These are phyloP conservation scores for Odontomyia ornata DNA, from an alignment of 2,888 invertebrate genomes.

Conservation along the genomic window DNA sequence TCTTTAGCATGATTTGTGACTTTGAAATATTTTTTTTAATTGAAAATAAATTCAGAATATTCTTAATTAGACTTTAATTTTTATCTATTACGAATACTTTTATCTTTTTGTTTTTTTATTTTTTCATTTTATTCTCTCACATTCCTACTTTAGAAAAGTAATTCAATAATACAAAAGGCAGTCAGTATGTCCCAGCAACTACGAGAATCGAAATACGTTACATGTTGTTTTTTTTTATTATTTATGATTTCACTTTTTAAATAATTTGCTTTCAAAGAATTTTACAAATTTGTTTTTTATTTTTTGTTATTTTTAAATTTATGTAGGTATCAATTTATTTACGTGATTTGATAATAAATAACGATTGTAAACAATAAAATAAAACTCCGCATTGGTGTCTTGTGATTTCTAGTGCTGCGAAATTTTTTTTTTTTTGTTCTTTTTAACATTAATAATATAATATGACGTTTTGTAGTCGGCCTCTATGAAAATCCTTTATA, in stretches of 20 bases:
- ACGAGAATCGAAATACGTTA: slow-evolving; percentile 41
- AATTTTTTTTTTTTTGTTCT: too few species aligned
- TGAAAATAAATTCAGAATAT: background rate
- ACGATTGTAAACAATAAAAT: slow-evolving; percentile 36
- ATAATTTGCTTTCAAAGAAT: slow-evolving; percentile 42
- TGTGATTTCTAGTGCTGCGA: slow-evolving; percentile 15
- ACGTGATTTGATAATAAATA: slow-evolving; percentile 38
- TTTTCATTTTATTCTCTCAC: background rate
- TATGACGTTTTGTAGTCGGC: slow-evolving; percentile 29
- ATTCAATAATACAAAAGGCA: slow-evolving; percentile 49
- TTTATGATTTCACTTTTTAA: too few species aligned
- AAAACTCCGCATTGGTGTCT: slow-evolving; percentile 17
- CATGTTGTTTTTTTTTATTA: background rate
- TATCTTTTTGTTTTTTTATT: too few species aligned
- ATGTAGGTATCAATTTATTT: slow-evolving; percentile 25
- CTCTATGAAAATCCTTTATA: slow-evolving; percentile 80
- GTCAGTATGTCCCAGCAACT: slow-evolving; percentile 49
- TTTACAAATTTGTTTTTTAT: slow-evolving; percentile 36
- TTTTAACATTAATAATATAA: slow-evolving; percentile 21
- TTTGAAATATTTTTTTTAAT: background rate
- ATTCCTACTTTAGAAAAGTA: slow-evolving; percentile 21
- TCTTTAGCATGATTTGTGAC: background rate
- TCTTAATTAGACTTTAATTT: background rate
- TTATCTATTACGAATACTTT: slow-evolving; percentile 2
- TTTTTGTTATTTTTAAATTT: background rate